Evolutionary conservation across 2,797 vertebrate genomes (phyloP), one percentile per base, ranked within the genome.

Genomic region (Gallirallus australis): DNA sequence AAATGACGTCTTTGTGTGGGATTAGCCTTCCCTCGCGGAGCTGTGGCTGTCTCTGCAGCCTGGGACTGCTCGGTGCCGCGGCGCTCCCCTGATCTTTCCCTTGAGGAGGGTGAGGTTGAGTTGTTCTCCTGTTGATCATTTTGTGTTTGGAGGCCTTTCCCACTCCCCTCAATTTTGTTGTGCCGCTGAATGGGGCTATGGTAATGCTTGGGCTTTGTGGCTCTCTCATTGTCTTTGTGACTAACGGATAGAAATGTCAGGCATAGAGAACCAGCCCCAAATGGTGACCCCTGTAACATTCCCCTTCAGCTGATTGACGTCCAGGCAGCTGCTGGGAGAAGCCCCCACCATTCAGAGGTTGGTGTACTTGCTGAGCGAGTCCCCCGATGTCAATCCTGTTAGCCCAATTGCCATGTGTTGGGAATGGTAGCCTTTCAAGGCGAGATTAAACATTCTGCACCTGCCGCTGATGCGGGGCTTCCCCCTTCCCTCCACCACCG

Each of bases 191-290:
- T 96, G 90, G 93, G 64, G 24, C 91, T 95, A 94, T 96, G 91
- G 89, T 92, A 96, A 96, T 94, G 92, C 65, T 14, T 40, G 72
- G 81, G 89, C 96, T 95, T 96, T 97, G 92, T 96, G 60, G 59
- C 63, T 84, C 73, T 64, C 61, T 60, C 81, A 95, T 97, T 97
- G 95, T 97, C 82, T 94, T 90, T 25, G 68, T 93, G 89, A 93
- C 92, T 96, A 96, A 92, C 5, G 35, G 94, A 95, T 95, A 94
- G 91, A 95, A 96, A 95, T 91, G 90, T 96, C 89, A 96, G 87
- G 72, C 91, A 89, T 92, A 95, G 91, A 95, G 91, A 96, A 50
- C 90, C 81, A 92, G 85, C 81, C 89, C 88, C 90, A 83, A 87
- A 89, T 35, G 27, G 63, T 96, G 96, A 96, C 94, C 93, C 82